Evolutionary conservation across 1,140 invertebrate species (phyloP).

Genomic region (Phortica variegata): DNA sequence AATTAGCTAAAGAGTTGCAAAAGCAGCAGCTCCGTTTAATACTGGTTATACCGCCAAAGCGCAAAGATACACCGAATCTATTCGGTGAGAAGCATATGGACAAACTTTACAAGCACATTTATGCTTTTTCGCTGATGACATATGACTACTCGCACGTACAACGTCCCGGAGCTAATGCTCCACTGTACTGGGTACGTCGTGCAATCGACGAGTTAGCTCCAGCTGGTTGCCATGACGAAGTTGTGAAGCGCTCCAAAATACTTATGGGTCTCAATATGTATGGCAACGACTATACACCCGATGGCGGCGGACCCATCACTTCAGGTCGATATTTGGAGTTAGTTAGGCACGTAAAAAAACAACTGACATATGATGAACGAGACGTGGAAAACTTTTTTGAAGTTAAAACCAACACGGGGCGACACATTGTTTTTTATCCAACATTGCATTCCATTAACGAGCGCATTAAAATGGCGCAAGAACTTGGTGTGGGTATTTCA

Average conservation of each 20-base stretch:
- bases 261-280: slow-evolving; percentile 92
- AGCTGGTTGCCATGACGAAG: slow-evolving; percentile 59
- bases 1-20: slow-evolving; percentile 39
- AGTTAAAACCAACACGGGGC: slow-evolving; percentile 67
- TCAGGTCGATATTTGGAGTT: slow-evolving; percentile 74
- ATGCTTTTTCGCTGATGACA: slow-evolving; percentile 90
- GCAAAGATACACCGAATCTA: slow-evolving; percentile 68
- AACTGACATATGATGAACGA: slow-evolving; percentile 75
- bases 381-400: slow-evolving; percentile 85
- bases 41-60: slow-evolving; percentile 81
- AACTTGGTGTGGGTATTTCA: slow-evolving; percentile 80
- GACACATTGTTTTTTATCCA: slow-evolving; percentile 84
- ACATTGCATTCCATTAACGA: slow-evolving; percentile 81
- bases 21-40: slow-evolving; percentile 65
- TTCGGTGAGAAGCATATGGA: slow-evolving; percentile 79
- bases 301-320: slow-evolving; percentile 76
- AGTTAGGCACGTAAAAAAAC: slow-evolving; percentile 68
- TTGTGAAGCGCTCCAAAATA: slow-evolving; percentile 72
- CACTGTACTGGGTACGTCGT: slow-evolving; percentile 76
- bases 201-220: slow-evolving; percentile 76
- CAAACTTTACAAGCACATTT: slow-evolving; percentile 72
- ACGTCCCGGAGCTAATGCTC: slow-evolving; percentile 84
- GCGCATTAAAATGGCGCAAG: slow-evolving; percentile 75
- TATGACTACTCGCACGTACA: slow-evolving; percentile 89
- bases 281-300: slow-evolving; percentile 81